A percentile compares a stretch with the other conserved stretches of the same genome.
phyloP scores from a whole-genome alignment of 2,113 vertebrate species.

The Barnardius zonarius region DNA sequence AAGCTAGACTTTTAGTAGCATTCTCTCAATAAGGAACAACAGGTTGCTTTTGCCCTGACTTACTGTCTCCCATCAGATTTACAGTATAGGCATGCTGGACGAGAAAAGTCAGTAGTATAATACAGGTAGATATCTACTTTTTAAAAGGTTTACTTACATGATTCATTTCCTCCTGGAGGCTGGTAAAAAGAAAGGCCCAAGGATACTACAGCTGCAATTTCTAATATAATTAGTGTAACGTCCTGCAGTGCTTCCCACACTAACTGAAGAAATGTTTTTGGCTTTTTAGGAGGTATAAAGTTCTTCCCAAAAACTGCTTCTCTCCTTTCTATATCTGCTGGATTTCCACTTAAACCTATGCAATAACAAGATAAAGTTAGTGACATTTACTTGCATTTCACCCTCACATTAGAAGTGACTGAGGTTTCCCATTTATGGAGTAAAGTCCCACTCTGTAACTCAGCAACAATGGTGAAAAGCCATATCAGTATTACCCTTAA shows the following conservation, averaged over 20 bases:
- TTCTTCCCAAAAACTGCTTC: slow-evolving; percentile 93
- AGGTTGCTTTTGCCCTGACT: neutral
- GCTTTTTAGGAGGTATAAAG: slow-evolving; percentile 99
- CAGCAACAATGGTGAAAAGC: neutral
- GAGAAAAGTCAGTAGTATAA: neutral
- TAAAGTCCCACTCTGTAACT: neutral
- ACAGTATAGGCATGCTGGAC: neutral
- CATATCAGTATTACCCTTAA: neutral
- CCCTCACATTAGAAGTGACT: neutral
- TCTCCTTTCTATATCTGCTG: slow-evolving; percentile 94
- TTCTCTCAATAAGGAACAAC: neutral
- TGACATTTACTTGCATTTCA: slow-evolving; percentile 6
- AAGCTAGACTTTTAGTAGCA: neutral
- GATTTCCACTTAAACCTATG: slow-evolving; percentile 94
- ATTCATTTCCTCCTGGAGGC: slow-evolving; percentile 88
- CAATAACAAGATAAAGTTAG: slow-evolving; percentile 61
- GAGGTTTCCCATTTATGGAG: neutral
- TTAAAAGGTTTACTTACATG: slow-evolving; percentile 78
- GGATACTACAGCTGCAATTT: slow-evolving; percentile 99
- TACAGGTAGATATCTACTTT: neutral
- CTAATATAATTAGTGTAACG: slow-evolving; percentile 98
- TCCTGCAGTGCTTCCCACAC: slow-evolving; percentile 99
- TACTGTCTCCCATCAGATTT: neutral
- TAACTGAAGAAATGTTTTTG: slow-evolving; percentile 99
- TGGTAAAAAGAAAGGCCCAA: slow-evolving; percentile 99